A percentile compares a stretch with the other conserved stretches of the same genome.
Evolutionary conservation across 2,888 invertebrate genomes (phyloP).

Genomic region (Lasius fuliginosus): DNA sequence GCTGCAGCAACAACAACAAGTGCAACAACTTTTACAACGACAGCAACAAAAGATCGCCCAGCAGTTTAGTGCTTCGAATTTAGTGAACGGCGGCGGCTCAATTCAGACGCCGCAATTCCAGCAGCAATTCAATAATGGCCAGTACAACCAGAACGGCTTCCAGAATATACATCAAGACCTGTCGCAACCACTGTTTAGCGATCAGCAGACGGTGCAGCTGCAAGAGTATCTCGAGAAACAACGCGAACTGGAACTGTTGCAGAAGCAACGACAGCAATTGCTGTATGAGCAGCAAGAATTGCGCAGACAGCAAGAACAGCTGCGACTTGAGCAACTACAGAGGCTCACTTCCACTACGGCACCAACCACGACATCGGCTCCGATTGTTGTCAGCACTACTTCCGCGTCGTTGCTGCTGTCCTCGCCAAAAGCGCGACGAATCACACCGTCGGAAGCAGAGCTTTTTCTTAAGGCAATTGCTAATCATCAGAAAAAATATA

Average conservation of each 20-base stretch:
- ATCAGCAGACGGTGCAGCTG: constrained; percentile 87
- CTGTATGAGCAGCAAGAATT: constrained; percentile 93
- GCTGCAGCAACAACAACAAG: constrained; percentile 77
- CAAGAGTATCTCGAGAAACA: constrained; percentile 89
- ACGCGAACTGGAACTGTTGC: constrained; percentile 89
- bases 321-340: constrained; percentile 91
- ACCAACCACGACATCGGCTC: constrained; percentile 58
- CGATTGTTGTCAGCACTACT: constrained; percentile 79
- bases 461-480: constrained; percentile 84
- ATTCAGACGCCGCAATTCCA: constrained; percentile 32
- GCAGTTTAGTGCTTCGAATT: constrained; percentile 72
- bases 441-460: constrained; percentile 83
- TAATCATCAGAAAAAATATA: constrained; percentile 84
- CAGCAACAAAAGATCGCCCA: constrained; percentile 80
- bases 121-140: constrained; percentile 57
- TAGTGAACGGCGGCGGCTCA: constrained; percentile 59
- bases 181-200: constrained; percentile 86
- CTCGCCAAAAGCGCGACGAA: constrained; percentile 81
- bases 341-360: constrained; percentile 86
- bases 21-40: constrained; percentile 77
- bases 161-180: constrained; percentile 85
- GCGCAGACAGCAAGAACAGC: constrained; percentile 92
- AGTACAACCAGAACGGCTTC: constrained; percentile 72
- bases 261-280: constrained; percentile 92
- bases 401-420: constrained; percentile 76